Evolutionary conservation across 2,113 vertebrate species (phyloP).

Genomic region (Polypterus senegalus): DNA sequence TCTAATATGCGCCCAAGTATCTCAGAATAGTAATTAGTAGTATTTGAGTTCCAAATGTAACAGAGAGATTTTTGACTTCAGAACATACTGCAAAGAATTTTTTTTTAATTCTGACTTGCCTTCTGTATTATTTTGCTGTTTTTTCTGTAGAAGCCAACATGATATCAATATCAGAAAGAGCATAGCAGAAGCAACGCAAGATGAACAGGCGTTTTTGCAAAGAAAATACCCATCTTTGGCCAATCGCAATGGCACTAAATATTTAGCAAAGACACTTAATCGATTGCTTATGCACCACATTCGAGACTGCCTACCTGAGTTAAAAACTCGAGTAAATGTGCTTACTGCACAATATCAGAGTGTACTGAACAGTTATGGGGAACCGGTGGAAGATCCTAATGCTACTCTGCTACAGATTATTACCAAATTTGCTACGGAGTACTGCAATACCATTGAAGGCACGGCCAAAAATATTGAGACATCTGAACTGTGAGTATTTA

Average conservation of each 20-base stretch:
- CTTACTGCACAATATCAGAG: constrained; percentile 56
- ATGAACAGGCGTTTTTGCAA: constrained; percentile 59
- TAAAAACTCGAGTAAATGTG: constrained; percentile 54
- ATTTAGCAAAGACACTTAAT: constrained; percentile 57
- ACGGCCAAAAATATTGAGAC: constrained; percentile 59
- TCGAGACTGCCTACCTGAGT: constrained; percentile 57
- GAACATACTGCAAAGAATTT: no score
- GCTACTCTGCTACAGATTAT: constrained; percentile 64
- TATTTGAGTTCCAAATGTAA: no score
- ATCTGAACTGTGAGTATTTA: constrained; percentile 53
- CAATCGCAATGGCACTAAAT: constrained; percentile 46
- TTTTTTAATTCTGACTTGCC: no score
- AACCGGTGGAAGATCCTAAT: constrained; percentile 59
- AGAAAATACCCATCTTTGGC: constrained; percentile 58
- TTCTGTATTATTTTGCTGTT: no score
- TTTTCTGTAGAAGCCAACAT: constrained; percentile 50
- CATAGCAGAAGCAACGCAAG: constrained; percentile 38
- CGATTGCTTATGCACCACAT: constrained; percentile 63
- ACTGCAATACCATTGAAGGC: constrained; percentile 65
- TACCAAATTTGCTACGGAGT: constrained; percentile 63
- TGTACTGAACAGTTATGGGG: constrained; percentile 50
- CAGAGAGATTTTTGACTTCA: no score
- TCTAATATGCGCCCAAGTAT: no score
- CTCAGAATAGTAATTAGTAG: no score
- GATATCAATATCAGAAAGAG: constrained; percentile 59